A percentile compares a stretch with the other conserved stretches of the same genome.
Conservation (phyloP, 2,888 invertebrate species). For the Stratiomys singularior region DNA sequence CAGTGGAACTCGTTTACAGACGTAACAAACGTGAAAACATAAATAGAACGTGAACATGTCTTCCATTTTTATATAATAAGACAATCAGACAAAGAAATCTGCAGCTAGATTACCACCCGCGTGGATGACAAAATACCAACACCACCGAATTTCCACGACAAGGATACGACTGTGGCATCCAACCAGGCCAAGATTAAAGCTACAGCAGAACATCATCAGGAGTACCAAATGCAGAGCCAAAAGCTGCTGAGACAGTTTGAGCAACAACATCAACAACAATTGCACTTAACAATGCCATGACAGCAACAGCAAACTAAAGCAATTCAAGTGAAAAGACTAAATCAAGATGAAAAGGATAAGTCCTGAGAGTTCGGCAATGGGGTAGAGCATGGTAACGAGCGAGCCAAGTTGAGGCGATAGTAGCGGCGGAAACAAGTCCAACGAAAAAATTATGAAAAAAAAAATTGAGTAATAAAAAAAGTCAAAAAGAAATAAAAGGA, state of each 20-base stretch:
- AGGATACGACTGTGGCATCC: neutral
- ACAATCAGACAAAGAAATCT: constrained; percentile 32
- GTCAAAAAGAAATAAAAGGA: constrained; percentile 2
- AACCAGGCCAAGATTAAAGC: neutral
- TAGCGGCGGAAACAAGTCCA: neutral
- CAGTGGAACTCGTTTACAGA: constrained; percentile 1
- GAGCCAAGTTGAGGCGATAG: neutral
- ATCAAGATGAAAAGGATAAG: constrained; percentile 35
- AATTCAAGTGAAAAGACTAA: constrained; percentile 32
- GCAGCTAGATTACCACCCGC: constrained; percentile 23
- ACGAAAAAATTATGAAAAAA: constrained; percentile 13
- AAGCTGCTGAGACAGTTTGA: neutral
- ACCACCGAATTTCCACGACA: constrained; percentile 1
- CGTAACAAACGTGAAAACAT: constrained; percentile 37
- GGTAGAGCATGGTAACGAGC: neutral
- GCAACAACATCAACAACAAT: constrained; percentile 13
- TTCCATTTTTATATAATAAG: constrained; percentile 28
- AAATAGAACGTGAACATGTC: constrained; percentile 37
- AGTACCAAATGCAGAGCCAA: neutral
- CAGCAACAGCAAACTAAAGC: constrained; percentile 30
- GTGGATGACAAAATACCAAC: constrained; percentile 17
- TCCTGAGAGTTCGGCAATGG: constrained; percentile 26
- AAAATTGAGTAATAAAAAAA: constrained; percentile 16
- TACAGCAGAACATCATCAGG: neutral
- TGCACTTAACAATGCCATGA: constrained; percentile 26